phyloP scores from a whole-genome alignment of 2,797 vertebrate species.

The Intellagama lesueurii region DNA sequence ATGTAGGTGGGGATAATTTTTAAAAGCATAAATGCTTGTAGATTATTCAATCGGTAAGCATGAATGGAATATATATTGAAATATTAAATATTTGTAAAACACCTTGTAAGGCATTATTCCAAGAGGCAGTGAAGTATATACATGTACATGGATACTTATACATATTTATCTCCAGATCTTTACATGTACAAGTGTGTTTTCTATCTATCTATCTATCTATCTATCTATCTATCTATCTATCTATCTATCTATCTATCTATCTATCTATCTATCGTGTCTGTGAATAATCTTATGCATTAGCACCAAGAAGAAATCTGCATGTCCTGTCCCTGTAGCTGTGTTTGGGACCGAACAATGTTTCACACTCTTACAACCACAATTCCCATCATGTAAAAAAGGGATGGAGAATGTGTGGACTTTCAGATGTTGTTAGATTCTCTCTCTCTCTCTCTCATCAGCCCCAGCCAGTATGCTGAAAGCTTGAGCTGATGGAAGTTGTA shows the following conservation, averaged over 20 bases:
- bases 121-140: not conserved
- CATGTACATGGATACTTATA: not conserved
- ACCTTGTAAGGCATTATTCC: not conserved
- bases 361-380: not conserved
- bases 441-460: not conserved
- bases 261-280: too few relatives aligned
- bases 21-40: not conserved
- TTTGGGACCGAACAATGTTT: not conserved
- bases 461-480: not conserved
- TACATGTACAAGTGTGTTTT: not conserved
- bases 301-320: not conserved
- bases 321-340: not conserved
- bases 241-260: too few relatives aligned
- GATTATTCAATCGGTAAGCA: not conserved
- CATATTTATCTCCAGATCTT: not conserved
- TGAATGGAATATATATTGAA: not conserved
- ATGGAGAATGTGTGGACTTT: not conserved
- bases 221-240: too few relatives aligned
- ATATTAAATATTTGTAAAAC: not conserved
- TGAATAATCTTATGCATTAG: not conserved
- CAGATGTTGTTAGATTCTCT: not conserved
- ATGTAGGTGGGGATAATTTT: not conserved
- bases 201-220: too few relatives aligned
- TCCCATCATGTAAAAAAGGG: not conserved
- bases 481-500: not conserved